Evolutionary conservation across 2,113 vertebrate genomes (phyloP), one percentile per base, ranked within the genome.

Genomic region (Eupsittula cactorum): DNA sequence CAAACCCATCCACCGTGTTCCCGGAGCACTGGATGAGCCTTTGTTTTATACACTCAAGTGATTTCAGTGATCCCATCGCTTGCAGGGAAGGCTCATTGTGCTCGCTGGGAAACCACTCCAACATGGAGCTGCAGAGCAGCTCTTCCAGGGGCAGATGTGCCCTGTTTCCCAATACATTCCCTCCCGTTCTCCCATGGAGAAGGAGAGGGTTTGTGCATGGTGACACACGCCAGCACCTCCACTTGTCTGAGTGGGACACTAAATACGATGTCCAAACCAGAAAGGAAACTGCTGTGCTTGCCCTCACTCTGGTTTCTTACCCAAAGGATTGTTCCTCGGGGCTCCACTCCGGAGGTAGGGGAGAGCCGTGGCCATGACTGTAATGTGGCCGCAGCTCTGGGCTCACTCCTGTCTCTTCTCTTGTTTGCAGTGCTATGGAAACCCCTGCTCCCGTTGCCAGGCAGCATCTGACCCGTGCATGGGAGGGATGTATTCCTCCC

Each of bases 371-470:
- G 17, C n/a, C 24, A 21, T 59, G 57, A 9, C 14, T 59, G 55
- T 59, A 53, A 25, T 3, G 7, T 17, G 13, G 69, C 3, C 0
- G 18, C 10, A n/a, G 59, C 57, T 59, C 33, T 35, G 20, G 57
- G 33, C 33, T 59, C 33, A 6, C 33, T 59, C 33, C 57, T 23
- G 57, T 35, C n/a, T 59, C 57, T 59, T 59, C 57, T 59, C 33
- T 35, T 59, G 96, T 89, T 89, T 82, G 87, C 49, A 9, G 29
- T 89, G 89, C 86, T 67, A 42, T 87, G 94, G 94, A 6, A 83
- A 96, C 95, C 80, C 3, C 77, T 10, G 16, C 57, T 71, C 42
- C 49, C 0, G 84, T 55, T 80, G 87, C 95, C 9, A 1, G 68
- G 91, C 6, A 4, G 39, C 73, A 4, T 9, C 21, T 2, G 13